These are phyloP conservation scores for Hypotaenidia philippensis DNA, from an alignment of 2,797 vertebrate genomes.

Conservation along the genomic window DNA sequence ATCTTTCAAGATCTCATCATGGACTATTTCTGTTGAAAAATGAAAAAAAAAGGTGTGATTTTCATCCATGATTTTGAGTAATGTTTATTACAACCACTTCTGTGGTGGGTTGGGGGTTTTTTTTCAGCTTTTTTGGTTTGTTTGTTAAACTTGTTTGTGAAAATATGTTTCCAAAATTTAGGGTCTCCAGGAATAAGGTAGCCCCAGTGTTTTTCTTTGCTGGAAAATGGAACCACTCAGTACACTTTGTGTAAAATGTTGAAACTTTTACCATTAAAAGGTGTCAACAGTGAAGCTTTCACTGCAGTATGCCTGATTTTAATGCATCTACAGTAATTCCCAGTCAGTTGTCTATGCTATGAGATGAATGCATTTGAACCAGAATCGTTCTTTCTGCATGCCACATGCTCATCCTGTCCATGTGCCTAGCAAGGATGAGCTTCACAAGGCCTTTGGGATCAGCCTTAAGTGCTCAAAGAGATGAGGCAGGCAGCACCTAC, in stretches of 20 bases:
- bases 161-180: slow-evolving; percentile 27
- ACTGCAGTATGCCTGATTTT: slow-evolving; percentile 85
- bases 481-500: slow-evolving; percentile 99
- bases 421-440: slow-evolving; percentile 84
- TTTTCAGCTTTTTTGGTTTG: not conserved
- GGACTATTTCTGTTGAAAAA: not conserved
- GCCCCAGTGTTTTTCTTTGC: not conserved
- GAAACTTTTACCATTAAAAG: slow-evolving; percentile 80
- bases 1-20: not conserved
- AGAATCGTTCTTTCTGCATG: slow-evolving; percentile 83
- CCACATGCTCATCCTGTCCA: slow-evolving; percentile 86
- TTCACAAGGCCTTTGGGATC: slow-evolving; percentile 82
- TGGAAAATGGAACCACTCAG: slow-evolving; percentile 32
- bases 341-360: slow-evolving; percentile 82
- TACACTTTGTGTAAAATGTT: slow-evolving; percentile 87
- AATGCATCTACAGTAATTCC: slow-evolving; percentile 82
- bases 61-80: slow-evolving; percentile 32
- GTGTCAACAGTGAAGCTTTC: slow-evolving; percentile 80
- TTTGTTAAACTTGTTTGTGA: not conserved
- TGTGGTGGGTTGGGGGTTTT: not conserved
- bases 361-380: slow-evolving; percentile 84
- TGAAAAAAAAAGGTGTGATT: not conserved
- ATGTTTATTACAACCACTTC: not conserved
- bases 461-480: slow-evolving; percentile 87
- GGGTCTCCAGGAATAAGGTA: slow-evolving; percentile 41